Conservation (phyloP, 2,113 vertebrate genomes). For the Vidua macroura region DNA sequence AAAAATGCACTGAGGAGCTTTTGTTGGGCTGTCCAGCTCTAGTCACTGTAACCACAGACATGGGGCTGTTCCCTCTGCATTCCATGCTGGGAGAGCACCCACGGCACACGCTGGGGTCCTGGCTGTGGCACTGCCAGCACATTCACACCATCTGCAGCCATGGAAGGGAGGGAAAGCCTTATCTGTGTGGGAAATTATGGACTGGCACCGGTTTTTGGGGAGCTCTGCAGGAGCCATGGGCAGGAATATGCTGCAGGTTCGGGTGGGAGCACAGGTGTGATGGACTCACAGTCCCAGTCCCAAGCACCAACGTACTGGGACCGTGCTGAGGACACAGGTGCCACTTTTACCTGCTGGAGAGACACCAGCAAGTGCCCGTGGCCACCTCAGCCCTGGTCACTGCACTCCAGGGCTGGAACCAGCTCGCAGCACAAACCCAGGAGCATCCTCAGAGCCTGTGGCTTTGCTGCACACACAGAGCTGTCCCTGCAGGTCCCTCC, state of each 20-base stretch:
- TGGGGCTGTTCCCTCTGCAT: not conserved
- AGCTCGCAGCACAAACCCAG: rapidly evolving
- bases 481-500: not conserved
- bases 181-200: not conserved
- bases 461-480: not conserved
- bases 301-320: rapidly evolving
- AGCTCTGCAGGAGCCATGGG: rapidly evolving
- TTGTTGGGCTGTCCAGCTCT: not conserved
- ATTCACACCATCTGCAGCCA: not conserved
- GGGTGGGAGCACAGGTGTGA: not conserved
- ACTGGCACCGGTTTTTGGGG: not conserved
- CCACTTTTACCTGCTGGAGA: not conserved
- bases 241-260: not conserved
- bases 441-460: not conserved
- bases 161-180: not conserved
- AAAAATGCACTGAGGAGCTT: not conserved
- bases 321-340: not conserved
- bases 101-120: rapidly evolving
- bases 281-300: not conserved
- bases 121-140: not conserved
- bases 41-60: rapidly evolving
- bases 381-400: not conserved
- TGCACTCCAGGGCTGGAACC: not conserved
- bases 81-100: not conserved
- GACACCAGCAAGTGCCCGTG: not conserved